Conservation (phyloP, 2,888 invertebrate genomes). For the Anorthoa munda region DNA sequence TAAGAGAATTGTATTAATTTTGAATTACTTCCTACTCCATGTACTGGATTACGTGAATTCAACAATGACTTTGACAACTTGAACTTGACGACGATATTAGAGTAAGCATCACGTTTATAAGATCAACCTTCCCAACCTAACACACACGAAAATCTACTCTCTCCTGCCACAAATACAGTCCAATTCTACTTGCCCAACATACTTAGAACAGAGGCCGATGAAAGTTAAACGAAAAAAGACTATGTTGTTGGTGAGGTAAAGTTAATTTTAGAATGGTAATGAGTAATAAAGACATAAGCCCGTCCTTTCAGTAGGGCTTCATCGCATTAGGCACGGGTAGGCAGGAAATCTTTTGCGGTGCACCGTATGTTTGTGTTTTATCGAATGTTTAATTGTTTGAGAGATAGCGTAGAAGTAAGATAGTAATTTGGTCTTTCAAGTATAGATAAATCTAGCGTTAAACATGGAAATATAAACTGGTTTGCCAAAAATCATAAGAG, state of each 20-base stretch:
- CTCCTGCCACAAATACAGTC: slow-evolving; percentile 1
- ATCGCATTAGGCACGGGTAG: slow-evolving; percentile 82
- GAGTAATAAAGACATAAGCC: slow-evolving; percentile 57
- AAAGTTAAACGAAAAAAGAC: slow-evolving; percentile 1
- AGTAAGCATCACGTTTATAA: slow-evolving; percentile 59
- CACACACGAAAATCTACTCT: slow-evolving; percentile 36
- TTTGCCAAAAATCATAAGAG: not conserved
- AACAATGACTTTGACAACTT: slow-evolving; percentile 65
- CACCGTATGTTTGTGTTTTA: slow-evolving; percentile 54
- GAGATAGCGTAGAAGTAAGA: not conserved
- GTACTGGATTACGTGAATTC: slow-evolving; percentile 39
- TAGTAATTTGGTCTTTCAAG: not conserved
- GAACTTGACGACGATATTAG: slow-evolving; percentile 70
- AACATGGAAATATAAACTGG: not conserved
- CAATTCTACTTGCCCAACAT: slow-evolving; percentile 20
- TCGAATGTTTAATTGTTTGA: slow-evolving; percentile 20
- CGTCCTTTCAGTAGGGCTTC: slow-evolving; percentile 79
- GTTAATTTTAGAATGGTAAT: slow-evolving; percentile 47
- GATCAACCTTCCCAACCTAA: slow-evolving; percentile 41
- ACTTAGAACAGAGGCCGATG: slow-evolving; percentile 19
- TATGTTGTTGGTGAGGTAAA: slow-evolving; percentile 18
- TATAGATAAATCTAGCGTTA: not conserved
- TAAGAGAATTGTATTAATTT: not conserved
- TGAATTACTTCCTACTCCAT: not conserved
- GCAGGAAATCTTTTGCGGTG: slow-evolving; percentile 75